Conservation (phyloP, 2,888 invertebrate species). For the Napeogenes sylphis region DNA sequence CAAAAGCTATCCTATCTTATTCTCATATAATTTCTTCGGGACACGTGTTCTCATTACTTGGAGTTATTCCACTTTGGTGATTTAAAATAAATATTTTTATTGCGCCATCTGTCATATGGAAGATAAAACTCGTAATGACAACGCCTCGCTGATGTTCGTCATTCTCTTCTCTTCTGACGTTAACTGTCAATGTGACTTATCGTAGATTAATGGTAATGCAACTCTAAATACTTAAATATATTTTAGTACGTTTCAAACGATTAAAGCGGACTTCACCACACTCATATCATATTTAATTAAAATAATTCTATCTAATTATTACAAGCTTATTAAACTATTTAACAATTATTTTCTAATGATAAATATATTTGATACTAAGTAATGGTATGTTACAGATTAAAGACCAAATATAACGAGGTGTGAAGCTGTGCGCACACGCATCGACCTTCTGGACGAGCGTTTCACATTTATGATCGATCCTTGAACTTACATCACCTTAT, state of each 20-base stretch:
- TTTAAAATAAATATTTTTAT: slow-evolving; percentile 75
- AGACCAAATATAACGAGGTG: slow-evolving; percentile 34
- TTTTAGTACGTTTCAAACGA: no score
- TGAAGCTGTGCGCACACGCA: slow-evolving; percentile 43
- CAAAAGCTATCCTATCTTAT: slow-evolving; percentile 60
- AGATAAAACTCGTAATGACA: slow-evolving; percentile 66
- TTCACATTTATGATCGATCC: slow-evolving; percentile 24
- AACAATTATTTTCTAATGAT: no score
- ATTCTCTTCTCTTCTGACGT: slow-evolving; percentile 57
- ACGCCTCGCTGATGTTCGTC: slow-evolving; percentile 47
- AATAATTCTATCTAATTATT: no score
- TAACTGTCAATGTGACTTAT: slow-evolving; percentile 62
- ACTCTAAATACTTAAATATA: slow-evolving; percentile 34
- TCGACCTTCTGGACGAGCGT: slow-evolving; percentile 29
- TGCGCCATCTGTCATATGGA: slow-evolving; percentile 70
- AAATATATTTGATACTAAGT: no score
- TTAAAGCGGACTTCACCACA: no score
- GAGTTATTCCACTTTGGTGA: slow-evolving; percentile 55
- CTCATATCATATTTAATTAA: no score
- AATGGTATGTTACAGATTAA: background rate
- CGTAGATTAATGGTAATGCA: slow-evolving; percentile 48
- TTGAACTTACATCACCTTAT: slow-evolving; percentile 15
- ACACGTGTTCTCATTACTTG: slow-evolving; percentile 73
- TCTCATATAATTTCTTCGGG: slow-evolving; percentile 52
- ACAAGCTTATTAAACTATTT: no score